Conservation (phyloP, 2,888 invertebrate genomes). For the Coelinius sp. region DNA sequence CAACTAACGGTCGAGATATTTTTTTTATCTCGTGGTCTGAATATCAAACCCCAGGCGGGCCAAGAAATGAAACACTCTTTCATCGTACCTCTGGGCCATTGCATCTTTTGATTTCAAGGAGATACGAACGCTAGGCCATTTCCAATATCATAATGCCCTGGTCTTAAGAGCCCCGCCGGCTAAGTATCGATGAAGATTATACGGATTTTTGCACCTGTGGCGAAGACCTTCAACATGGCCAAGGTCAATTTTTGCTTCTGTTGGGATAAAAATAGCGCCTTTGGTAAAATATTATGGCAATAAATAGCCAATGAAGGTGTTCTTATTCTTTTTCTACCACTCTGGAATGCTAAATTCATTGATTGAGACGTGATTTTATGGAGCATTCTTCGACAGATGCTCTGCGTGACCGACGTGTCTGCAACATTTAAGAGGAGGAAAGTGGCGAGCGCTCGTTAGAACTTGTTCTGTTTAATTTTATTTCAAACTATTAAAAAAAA, state of each 20-base stretch:
- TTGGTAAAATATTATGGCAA: neutral
- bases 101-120: slow-evolving; percentile 55
- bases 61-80: slow-evolving; percentile 30
- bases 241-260: slow-evolving; percentile 43
- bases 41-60: slow-evolving; percentile 7
- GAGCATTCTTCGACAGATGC: slow-evolving; percentile 41
- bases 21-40: slow-evolving; percentile 53
- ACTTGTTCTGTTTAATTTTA: neutral
- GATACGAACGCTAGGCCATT: slow-evolving; percentile 51
- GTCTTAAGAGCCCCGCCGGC: slow-evolving; percentile 46
- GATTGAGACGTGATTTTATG: slow-evolving; percentile 33
- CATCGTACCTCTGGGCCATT: slow-evolving; percentile 43
- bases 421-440: slow-evolving; percentile 22
- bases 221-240: neutral
- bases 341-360: slow-evolving; percentile 20
- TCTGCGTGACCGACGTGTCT: slow-evolving; percentile 7
- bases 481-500: neutral
- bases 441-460: slow-evolving; percentile 7
- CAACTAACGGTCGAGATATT: slow-evolving; percentile 36
- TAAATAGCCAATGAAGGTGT: neutral
- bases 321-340: slow-evolving; percentile 12
- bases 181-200: slow-evolving; percentile 43
- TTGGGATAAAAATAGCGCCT: slow-evolving; percentile 29
- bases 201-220: slow-evolving; percentile 50
- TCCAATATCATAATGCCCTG: slow-evolving; percentile 57